Evolutionary conservation across 1,140 invertebrate genomes (phyloP).

Genomic region (Stenopsyche tienmushanensis): DNA sequence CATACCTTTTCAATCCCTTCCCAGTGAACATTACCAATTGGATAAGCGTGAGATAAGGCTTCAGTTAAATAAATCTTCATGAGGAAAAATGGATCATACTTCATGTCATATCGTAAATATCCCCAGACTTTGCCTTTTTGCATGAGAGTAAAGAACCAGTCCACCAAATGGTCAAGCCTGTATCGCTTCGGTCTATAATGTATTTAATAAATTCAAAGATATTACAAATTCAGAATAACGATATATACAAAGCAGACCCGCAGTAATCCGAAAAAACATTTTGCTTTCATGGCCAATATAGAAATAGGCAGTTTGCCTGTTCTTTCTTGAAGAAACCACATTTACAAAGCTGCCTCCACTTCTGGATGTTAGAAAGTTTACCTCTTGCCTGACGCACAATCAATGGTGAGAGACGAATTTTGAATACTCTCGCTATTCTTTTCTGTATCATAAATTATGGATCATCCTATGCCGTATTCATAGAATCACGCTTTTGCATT

Average conservation of each 20-base stretch:
- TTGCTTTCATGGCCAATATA: too few species aligned
- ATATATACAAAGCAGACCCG: too few species aligned
- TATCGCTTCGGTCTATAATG: conserved; percentile 77
- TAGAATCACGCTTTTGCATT: too few species aligned
- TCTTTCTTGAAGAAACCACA: too few species aligned
- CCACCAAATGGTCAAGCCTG: conserved; percentile 73
- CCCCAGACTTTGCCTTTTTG: conserved; percentile 66
- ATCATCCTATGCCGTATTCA: too few species aligned
- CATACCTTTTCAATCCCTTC: conserved; percentile 80
- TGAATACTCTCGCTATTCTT: not conserved
- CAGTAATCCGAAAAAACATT: too few species aligned
- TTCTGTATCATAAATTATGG: not conserved
- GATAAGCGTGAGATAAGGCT: conserved; percentile 61
- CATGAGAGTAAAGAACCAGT: conserved; percentile 75
- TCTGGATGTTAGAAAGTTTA: not conserved
- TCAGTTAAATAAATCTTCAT: conserved; percentile 66
- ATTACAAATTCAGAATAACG: not conserved
- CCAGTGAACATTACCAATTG: conserved; percentile 67
- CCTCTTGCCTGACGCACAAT: not conserved
- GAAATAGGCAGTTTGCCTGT: too few species aligned
- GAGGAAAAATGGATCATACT: conserved; percentile 68
- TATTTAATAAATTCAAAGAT: not conserved
- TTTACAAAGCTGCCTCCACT: too few species aligned
- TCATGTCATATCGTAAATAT: conserved; percentile 69
- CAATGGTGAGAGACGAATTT: not conserved